phyloP scores from a whole-genome alignment of 1,140 invertebrate genomes.

The Papilio polyxenes region DNA sequence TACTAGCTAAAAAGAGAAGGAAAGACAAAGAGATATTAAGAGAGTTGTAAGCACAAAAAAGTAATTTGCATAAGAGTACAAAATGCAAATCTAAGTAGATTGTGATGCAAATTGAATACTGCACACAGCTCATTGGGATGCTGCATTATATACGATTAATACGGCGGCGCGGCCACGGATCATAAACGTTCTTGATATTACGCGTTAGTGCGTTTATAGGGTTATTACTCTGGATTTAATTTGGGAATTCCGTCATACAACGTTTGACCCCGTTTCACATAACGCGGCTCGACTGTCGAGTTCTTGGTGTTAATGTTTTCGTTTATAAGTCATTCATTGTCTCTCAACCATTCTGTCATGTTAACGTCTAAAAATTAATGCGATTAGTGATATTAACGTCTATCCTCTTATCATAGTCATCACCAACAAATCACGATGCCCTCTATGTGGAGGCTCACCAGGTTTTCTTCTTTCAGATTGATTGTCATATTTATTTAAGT shows the following conservation, averaged over 20 bases:
- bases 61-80: background rate
- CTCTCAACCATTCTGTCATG: no score
- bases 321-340: background rate
- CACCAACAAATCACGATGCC: no score
- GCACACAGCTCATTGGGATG: constrained; percentile 18
- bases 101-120: constrained; percentile 25
- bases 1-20: background rate
- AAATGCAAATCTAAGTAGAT: constrained; percentile 25
- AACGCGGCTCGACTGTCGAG: background rate
- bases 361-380: no score
- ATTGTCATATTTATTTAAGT: no score
- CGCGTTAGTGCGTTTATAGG: background rate
- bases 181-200: constrained; percentile 24
- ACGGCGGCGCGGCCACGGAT: background rate
- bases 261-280: background rate
- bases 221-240: constrained; percentile 29
- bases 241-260: constrained; percentile 14
- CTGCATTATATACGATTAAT: constrained; percentile 33
- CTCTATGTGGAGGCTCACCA: no score
- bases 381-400: no score
- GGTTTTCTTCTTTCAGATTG: no score
- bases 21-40: background rate
- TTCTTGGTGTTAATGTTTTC: background rate
- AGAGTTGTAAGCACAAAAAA: background rate
- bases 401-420: no score